phyloP scores from a whole-genome alignment of 2,113 vertebrate genomes.

The Catharus minimus region DNA sequence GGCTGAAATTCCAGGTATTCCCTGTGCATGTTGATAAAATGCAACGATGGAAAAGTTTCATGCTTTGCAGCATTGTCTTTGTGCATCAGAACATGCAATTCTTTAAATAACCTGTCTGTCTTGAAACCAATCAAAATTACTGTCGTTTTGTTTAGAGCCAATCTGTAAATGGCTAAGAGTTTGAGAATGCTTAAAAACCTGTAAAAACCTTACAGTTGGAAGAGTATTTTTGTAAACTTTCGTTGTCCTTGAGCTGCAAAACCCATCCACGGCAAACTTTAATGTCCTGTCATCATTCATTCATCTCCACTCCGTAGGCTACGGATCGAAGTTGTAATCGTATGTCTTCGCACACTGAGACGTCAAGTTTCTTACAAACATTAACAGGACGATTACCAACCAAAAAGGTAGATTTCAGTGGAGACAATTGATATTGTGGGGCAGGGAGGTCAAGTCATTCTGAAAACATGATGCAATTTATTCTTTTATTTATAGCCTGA shows the following conservation, averaged over 20 bases:
- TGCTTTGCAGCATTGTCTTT: constrained; percentile 76
- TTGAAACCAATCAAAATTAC: not conserved
- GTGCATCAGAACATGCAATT: constrained; percentile 48
- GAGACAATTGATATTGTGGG: constrained; percentile 69
- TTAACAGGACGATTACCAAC: constrained; percentile 99
- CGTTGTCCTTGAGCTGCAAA: constrained; percentile 61
- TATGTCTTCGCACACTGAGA: constrained; percentile 99
- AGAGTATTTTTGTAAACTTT: constrained; percentile 42
- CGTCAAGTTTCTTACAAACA: constrained; percentile 99
- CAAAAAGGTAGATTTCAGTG: constrained; percentile 96
- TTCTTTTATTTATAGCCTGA: constrained; percentile 45
- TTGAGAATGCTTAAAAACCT: constrained; percentile 29
- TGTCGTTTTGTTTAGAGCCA: constrained; percentile 22
- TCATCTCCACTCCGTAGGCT: constrained; percentile 96
- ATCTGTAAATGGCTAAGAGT: constrained; percentile 23
- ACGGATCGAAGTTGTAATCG: constrained; percentile 99
- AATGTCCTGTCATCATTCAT: constrained; percentile 95
- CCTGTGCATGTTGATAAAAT: constrained; percentile 59
- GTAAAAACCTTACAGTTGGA: constrained; percentile 33
- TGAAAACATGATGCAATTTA: constrained; percentile 44
- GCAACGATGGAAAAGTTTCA: constrained; percentile 62
- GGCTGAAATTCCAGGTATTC: constrained; percentile 13
- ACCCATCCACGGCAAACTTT: constrained; percentile 72
- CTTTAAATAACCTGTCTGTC: not conserved
- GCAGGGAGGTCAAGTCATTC: constrained; percentile 59